Evolutionary conservation across 1,140 invertebrate species (phyloP), one percentile per base, ranked within the genome.

Genomic region (Plodia interpunctella): DNA sequence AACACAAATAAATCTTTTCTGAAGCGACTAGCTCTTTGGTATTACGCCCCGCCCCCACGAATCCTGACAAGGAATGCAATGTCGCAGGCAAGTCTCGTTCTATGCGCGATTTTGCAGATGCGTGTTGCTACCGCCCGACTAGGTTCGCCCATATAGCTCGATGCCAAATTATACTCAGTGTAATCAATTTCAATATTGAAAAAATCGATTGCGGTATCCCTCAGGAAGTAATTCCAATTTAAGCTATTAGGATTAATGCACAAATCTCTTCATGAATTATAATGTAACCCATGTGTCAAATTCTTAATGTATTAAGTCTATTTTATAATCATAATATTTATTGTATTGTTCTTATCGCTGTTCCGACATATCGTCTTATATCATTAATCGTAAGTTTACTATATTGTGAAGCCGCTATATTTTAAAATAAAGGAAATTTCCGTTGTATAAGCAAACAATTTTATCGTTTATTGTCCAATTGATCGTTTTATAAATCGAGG

Each of bases 401-500:
- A 79, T 87, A 88, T 87, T 89, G 87, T 89, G 83, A 89, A 89
- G 78, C 80, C 82, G 83, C 84, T 89, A 85, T 89, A 89, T 88
- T 89, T 88, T 88, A 89, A 89, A 89, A 89, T 87, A 87, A 89
- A 87, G 81, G 78, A 88, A 83, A 82, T 85, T 86, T 80, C 79
- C 84, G 82, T 85, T 87, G 80, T 87, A 82, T 87, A 89, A 87
- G 76, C 87, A 85, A 83, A 78, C 84, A 62, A 71, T 83, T 80
- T 86, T 87, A 83, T 86, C 81, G 84, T 82, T 84, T 83, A 88
- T 81, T 87, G 59, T 79, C 78, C 79, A 74, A 85, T 76, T 76
- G 72, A 80, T 82, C 73, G 70, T 70, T 77, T 32, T 68, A 76
- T 70, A 66, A 69, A 74, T 71, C 56, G 72, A 81, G 78, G 76